Percentiles rank a stretch among this genome's conserved stretches.
Evolutionary conservation across 2,888 invertebrate species (phyloP).

Genomic region (Calephelis perditalis): DNA sequence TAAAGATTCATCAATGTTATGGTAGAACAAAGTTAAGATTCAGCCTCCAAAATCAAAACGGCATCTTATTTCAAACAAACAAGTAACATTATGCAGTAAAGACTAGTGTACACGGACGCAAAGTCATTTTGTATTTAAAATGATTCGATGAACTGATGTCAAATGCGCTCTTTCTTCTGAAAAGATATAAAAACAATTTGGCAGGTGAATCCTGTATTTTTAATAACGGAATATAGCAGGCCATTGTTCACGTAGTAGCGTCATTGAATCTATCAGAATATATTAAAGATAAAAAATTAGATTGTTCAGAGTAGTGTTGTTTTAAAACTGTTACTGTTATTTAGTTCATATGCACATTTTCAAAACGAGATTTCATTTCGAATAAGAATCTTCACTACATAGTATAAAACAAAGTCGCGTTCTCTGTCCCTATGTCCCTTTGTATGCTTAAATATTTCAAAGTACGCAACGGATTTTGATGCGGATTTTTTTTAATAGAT

Average conservation of each 20-base stretch:
- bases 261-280: constrained; percentile 26
- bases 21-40: constrained; percentile 35
- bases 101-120: constrained; percentile 17
- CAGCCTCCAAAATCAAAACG: constrained; percentile 11
- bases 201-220: constrained; percentile 69
- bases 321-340: too few species aligned
- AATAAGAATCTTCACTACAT: too few species aligned
- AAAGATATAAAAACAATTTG: constrained; percentile 60
- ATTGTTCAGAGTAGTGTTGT: too few species aligned
- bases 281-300: neutral
- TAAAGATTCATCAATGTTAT: constrained; percentile 66
- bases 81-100: constrained; percentile 24
- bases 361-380: too few species aligned
- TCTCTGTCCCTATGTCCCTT: too few species aligned
- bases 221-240: constrained; percentile 50
- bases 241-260: constrained; percentile 39
- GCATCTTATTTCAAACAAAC: constrained; percentile 16
- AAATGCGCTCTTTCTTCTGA: constrained; percentile 47
- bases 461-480: too few species aligned
- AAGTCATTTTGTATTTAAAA: constrained; percentile 27
- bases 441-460: too few species aligned
- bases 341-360: too few species aligned
- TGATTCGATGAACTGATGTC: constrained; percentile 65
- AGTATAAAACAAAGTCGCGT: too few species aligned
- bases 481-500: too few species aligned